Evolutionary conservation across 1,140 invertebrate genomes (phyloP).

Genomic region (Cherax quadricarinatus): DNA sequence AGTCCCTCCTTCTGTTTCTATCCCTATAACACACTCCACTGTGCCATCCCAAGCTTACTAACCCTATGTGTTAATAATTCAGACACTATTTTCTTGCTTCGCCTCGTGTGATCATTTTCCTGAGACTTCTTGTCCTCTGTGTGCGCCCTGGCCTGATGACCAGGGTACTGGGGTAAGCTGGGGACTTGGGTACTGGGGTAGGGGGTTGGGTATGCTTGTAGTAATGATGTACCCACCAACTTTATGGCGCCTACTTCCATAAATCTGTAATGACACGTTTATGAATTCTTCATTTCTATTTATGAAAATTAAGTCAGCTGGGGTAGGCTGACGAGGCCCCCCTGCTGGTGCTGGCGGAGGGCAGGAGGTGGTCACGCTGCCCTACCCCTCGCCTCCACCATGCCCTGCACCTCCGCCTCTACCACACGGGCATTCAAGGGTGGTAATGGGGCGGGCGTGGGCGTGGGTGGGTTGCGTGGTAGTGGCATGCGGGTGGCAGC

Average conservation of each 20-base stretch:
- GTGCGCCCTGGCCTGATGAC: neutral
- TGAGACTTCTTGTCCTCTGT: no score
- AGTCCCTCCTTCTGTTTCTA: no score
- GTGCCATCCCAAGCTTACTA: no score
- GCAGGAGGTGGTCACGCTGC: neutral
- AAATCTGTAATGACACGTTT: constrained; percentile 58
- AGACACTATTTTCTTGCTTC: no score
- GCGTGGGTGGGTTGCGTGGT: neutral
- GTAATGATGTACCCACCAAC: constrained; percentile 52
- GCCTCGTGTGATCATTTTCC: neutral
- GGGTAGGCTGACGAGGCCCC: neutral
- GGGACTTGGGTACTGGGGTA: constrained; percentile 23
- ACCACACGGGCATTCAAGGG: neutral
- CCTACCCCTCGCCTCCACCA: neutral
- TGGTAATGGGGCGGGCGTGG: neutral
- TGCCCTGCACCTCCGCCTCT: neutral
- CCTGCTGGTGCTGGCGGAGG: constrained; percentile 1
- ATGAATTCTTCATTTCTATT: constrained; percentile 48
- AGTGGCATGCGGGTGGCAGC: neutral
- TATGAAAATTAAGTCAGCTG: constrained; percentile 57
- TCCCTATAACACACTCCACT: no score
- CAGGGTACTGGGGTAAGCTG: neutral
- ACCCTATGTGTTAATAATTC: no score
- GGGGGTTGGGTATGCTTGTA: neutral
- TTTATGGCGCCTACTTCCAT: constrained; percentile 52